phyloP scores from a whole-genome alignment of 2,797 vertebrate species.

The Phalloptychus januarius region DNA sequence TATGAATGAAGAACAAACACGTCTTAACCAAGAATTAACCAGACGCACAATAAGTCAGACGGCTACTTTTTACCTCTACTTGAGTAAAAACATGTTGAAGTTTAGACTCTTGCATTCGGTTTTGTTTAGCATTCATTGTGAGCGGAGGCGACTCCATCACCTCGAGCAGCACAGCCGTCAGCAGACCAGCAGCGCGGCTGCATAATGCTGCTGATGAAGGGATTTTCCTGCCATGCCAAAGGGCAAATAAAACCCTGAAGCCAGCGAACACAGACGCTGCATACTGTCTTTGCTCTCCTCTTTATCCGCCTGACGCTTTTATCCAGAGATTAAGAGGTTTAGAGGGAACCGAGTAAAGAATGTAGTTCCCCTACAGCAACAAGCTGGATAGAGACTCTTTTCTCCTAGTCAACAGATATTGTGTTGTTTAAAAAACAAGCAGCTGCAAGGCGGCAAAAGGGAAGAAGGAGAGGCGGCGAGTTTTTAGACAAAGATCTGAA shows the following conservation, averaged over 20 bases:
- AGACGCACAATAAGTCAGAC: no score
- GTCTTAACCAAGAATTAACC: no score
- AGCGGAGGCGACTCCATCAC: conserved; percentile 40
- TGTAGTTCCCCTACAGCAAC: conserved; percentile 47
- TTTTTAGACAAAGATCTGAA: conserved; percentile 30
- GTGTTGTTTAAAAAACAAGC: conserved; percentile 67
- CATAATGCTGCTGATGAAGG: conserved; percentile 39
- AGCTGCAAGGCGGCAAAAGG: conserved; percentile 38
- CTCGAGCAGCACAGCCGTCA: conserved; percentile 44
- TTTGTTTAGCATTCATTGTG: conserved; percentile 29
- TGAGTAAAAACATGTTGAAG: no score
- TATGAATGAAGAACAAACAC: no score
- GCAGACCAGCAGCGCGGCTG: conserved; percentile 24
- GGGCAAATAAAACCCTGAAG: conserved; percentile 61
- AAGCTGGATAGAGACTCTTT: conserved; percentile 40
- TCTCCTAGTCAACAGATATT: conserved; percentile 57
- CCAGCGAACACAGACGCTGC: conserved; percentile 47
- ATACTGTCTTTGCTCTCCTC: conserved; percentile 46
- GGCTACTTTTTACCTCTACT: no score
- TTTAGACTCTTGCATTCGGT: not conserved
- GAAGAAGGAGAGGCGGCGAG: conserved; percentile 7
- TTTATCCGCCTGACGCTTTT: conserved; percentile 33
- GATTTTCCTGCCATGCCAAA: conserved; percentile 54
- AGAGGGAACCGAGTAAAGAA: conserved; percentile 47
- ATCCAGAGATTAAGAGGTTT: conserved; percentile 53